Evolutionary conservation across 2,888 invertebrate genomes (phyloP).

Genomic region (Abrostola triplasia): DNA sequence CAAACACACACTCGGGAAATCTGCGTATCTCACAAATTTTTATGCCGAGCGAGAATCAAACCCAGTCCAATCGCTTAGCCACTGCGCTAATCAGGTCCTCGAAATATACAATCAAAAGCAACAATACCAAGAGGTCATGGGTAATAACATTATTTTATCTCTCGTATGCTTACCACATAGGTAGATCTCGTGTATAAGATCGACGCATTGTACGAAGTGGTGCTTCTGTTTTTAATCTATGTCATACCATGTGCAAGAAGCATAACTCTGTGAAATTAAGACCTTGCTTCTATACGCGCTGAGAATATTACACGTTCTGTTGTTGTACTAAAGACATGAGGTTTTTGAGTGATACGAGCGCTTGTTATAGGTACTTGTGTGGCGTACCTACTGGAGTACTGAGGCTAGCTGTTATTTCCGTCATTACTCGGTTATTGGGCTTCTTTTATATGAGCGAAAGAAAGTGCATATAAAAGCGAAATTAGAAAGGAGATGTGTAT

Average conservation of each 20-base stretch:
- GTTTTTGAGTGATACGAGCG: conserved; percentile 15
- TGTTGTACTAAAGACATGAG: conserved; percentile 20
- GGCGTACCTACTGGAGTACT: conserved; percentile 19
- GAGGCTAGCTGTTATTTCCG: conserved; percentile 1
- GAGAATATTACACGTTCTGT: conserved; percentile 36
- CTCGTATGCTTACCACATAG: background rate
- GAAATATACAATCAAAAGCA: too few relatives aligned
- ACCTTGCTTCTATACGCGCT: conserved; percentile 17
- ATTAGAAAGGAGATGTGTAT: background rate
- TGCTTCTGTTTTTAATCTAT: conserved; percentile 8
- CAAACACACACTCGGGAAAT: too few relatives aligned
- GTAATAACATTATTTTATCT: too few relatives aligned
- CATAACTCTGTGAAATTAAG: conserved; percentile 50
- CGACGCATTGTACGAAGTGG: background rate
- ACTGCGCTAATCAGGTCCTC: too few relatives aligned
- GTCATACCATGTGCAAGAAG: conserved; percentile 35
- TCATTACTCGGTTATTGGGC: background rate
- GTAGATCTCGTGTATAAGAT: background rate
- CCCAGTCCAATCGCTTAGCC: too few relatives aligned
- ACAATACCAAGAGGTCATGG: too few relatives aligned
- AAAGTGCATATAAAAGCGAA: background rate
- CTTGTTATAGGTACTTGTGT: conserved; percentile 12
- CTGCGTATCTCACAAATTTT: too few relatives aligned
- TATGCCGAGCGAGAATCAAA: too few relatives aligned
- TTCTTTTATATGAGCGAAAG: background rate